Evolutionary conservation across 2,888 invertebrate species (phyloP), one percentile per base, ranked within the genome.

Genomic region (Brachylomia viminalis): DNA sequence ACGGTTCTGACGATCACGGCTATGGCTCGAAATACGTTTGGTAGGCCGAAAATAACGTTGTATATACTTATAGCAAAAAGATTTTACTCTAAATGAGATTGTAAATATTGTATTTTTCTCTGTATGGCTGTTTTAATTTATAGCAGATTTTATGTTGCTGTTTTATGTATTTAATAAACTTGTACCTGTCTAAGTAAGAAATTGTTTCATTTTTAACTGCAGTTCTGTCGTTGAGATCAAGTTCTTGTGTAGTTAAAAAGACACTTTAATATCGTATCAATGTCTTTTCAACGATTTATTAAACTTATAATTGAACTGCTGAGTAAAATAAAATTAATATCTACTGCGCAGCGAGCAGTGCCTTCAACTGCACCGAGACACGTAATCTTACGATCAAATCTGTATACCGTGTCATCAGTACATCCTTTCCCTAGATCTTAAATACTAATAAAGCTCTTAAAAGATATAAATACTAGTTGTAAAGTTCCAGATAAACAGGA

Each of bases 1-100:
- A 64, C 10, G 79, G 62, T 2, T 77, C 54, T 33, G 64, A 65
- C 4, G 11, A 54, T 62, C 72, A 42, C n/a, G 74, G 74, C 17
- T 79, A 79, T 56, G 80, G 77, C 17, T 66, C 88, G 71, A 93
- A 92, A 85, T 91, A 93, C 80, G 79, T 88, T 61, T 93, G 93
- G 93, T 93, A 88, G 90, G 56, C 33, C 11, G 0, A 23, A 59
- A 33, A 23, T 33, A 33, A 33, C 13, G 1, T 33, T 13, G 23
- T 59, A 23, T 13, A 33, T 62, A n/a, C n/a, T n/a, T n/a, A 64
- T 71, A 68, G 33, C 30, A 70, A 65, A 45, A 42, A 70, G 33
- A 45, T 62, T 54, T 62, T 56, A 33, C 47, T 49, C 45, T 17
- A 3, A 64, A 73, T 65, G 58, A 61, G 45, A 49, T 78, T 80